A percentile compares a stretch with the other conserved stretches of the same genome.
phyloP scores from a whole-genome alignment of 2,888 invertebrate species.

The Tachina grossa region DNA sequence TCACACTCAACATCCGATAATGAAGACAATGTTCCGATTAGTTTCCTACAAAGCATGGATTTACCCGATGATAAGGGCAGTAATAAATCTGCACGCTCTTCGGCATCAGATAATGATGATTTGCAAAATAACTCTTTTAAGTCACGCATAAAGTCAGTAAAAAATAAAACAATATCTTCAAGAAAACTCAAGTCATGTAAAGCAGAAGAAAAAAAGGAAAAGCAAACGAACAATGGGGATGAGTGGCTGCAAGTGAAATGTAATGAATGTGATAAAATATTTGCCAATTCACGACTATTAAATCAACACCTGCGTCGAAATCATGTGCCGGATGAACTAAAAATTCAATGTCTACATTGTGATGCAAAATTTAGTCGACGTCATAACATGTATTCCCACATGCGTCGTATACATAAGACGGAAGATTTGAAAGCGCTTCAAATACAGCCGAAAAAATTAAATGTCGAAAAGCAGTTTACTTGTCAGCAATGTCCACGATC shows the following conservation, averaged over 20 bases:
- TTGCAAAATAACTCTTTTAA: conserved; percentile 38
- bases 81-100: background rate
- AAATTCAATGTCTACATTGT: conserved; percentile 65
- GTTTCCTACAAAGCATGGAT: conserved; percentile 7
- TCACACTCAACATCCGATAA: conserved; percentile 3
- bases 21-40: conserved; percentile 20
- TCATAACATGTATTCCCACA: conserved; percentile 67
- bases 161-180: conserved; percentile 28
- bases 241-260: conserved; percentile 63
- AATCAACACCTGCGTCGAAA: conserved; percentile 59
- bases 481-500: conserved; percentile 62
- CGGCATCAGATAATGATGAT: conserved; percentile 36
- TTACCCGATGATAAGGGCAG: conserved; percentile 14
- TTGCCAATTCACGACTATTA: conserved; percentile 52
- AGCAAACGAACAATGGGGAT: conserved; percentile 34
- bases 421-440: conserved; percentile 56
- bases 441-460: conserved; percentile 76
- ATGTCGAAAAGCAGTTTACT: conserved; percentile 71
- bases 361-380: conserved; percentile 65
- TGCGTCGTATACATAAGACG: conserved; percentile 57
- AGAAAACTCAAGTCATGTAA: conserved; percentile 9
- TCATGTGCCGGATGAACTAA: conserved; percentile 65
- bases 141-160: conserved; percentile 10
- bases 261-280: conserved; percentile 66
- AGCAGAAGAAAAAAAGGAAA: background rate